Evolutionary conservation across 1,140 invertebrate species (phyloP).

Genomic region (Reticulitermes speratus): DNA sequence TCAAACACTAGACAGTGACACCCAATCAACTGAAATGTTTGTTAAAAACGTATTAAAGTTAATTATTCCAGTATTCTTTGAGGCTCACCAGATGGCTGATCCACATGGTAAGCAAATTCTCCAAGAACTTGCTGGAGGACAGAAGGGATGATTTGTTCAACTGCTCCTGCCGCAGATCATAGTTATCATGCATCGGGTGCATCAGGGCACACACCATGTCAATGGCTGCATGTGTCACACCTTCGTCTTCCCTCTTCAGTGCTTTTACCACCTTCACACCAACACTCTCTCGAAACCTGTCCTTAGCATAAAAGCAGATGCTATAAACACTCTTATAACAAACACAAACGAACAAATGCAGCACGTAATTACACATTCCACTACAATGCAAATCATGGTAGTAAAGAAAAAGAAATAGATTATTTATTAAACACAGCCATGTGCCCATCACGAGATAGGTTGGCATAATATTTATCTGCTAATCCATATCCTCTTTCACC

Average conservation of each 20-base stretch:
- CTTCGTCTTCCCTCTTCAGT: slow-evolving; percentile 84
- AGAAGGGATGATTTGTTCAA: slow-evolving; percentile 95
- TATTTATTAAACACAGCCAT: too few species aligned
- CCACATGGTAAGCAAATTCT: slow-evolving; percentile 93
- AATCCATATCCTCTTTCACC: too few species aligned
- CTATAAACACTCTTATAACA: neutral
- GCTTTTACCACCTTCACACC: slow-evolving; percentile 78
- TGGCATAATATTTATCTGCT: too few species aligned
- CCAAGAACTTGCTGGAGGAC: slow-evolving; percentile 88
- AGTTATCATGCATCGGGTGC: slow-evolving; percentile 98
- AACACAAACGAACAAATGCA: too few species aligned
- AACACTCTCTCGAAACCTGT: slow-evolving; percentile 89
- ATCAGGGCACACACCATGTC: slow-evolving; percentile 97
- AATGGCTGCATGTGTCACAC: slow-evolving; percentile 92
- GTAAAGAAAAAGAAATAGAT: too few species aligned
- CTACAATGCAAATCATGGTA: too few species aligned
- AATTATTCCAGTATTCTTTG: neutral
- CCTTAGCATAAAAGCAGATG: slow-evolving; percentile 34
- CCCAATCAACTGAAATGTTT: too few species aligned
- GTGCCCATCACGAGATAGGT: too few species aligned
- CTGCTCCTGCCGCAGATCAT: slow-evolving; percentile 93
- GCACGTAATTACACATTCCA: too few species aligned
- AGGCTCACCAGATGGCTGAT: slow-evolving; percentile 84
- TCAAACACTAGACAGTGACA: too few species aligned
- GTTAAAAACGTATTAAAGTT: too few species aligned